These are phyloP conservation scores for Epistrophe eligans DNA, from an alignment of 2,888 invertebrate species.

Conservation along the genomic window DNA sequence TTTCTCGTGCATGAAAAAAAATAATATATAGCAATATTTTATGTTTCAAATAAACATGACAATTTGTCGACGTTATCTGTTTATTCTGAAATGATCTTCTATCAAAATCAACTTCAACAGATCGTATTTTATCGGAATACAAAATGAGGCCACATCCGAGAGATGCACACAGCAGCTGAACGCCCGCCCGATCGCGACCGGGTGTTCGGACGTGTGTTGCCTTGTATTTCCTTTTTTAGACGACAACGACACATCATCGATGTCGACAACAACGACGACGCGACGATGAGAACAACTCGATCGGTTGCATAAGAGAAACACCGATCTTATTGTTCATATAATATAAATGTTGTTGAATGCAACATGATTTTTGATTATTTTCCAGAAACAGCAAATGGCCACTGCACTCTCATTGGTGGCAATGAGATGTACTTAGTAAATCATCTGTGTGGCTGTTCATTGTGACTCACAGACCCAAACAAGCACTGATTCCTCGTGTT, in stretches of 20 bases:
- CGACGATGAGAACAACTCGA: conserved; percentile 12
- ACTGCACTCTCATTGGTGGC: background rate
- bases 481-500: conserved; percentile 10
- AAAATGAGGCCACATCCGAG: conserved; percentile 50
- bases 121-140: conserved; percentile 55
- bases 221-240: conserved; percentile 59
- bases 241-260: background rate
- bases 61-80: conserved; percentile 39
- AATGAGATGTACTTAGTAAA: background rate
- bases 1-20: background rate
- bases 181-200: background rate
- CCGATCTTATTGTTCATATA: conserved; percentile 9
- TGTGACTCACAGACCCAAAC: conserved; percentile 38
- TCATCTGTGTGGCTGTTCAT: background rate
- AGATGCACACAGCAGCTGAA: conserved; percentile 20
- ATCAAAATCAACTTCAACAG: conserved; percentile 44
- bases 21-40: conserved; percentile 14
- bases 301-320: conserved; percentile 53
- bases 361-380: conserved; percentile 44
- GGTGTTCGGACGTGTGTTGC: conserved; percentile 45
- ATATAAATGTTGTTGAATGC: background rate
- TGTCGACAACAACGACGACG: background rate
- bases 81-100: conserved; percentile 26
- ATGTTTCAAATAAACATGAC: conserved; percentile 45
- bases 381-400: conserved; percentile 58